phyloP scores from a whole-genome alignment of 2,797 vertebrate species.

The Aselliscus stoliczkanus region DNA sequence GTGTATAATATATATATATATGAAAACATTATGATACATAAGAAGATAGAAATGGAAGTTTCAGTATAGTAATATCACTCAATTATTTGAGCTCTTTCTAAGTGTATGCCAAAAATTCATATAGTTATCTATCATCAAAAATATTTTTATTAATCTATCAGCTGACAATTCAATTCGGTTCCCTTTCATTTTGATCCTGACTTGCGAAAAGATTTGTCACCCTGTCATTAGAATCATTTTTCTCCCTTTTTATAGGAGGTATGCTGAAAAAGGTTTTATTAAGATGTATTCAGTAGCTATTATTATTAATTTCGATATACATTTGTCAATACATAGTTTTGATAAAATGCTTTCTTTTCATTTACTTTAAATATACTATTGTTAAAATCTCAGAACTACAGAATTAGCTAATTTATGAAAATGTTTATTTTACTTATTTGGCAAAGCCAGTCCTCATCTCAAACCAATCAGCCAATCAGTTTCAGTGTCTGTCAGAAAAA shows the following conservation, averaged over 20 bases:
- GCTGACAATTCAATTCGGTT: conserved; percentile 24
- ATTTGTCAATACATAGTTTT: neutral
- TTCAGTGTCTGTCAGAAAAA: neutral
- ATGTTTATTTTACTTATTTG: neutral
- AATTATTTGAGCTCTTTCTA: conserved; percentile 36
- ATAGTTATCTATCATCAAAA: conserved; percentile 22
- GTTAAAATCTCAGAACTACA: neutral
- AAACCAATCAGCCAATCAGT: neutral
- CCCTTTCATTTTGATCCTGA: neutral
- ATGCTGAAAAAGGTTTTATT: neutral
- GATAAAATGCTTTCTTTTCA: neutral
- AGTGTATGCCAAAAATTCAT: conserved; percentile 15
- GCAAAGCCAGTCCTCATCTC: neutral
- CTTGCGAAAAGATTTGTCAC: conserved; percentile 21
- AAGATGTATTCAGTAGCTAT: neutral
- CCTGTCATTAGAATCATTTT: conserved; percentile 19
- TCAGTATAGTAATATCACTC: neutral
- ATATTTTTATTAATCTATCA: conserved; percentile 37
- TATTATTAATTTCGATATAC: neutral
- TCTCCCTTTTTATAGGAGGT: neutral
- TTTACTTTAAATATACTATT: neutral
- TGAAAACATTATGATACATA: neutral
- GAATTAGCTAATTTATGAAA: neutral
- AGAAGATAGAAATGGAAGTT: conserved; percentile 17
- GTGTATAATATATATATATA: neutral